Base-by-base conservation (phyloP, 30 jellyfish, hydroid and myxozoan species). In the Aurelia aurita complex sp. Pacific region DNA sequence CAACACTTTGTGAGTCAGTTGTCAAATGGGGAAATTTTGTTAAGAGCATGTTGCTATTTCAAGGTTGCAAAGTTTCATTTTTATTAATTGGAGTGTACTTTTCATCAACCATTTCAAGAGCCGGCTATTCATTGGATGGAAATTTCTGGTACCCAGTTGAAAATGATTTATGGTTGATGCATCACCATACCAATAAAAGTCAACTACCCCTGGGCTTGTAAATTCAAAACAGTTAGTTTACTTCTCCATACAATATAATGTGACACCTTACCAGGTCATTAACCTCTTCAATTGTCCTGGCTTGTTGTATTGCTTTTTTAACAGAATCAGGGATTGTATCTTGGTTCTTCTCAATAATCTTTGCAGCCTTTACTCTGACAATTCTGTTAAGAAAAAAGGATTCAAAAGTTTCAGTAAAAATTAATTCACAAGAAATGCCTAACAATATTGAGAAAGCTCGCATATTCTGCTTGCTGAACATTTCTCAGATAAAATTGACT, bases 241-340 rank as follows among this genome's bases (percentile, higher is more conserved):
- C 29, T 23, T 23, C 29, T 23, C 29, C 29, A 23, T 23, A 23
- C 33, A 17, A 61, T 2, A 0, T 15, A 18, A n/a, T 62, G 36
- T n/a, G 12, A 40, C 53, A 40, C n/a, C 91, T 32, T 73, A 90
- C 97, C 91, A 90, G 74, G 10, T 83, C 97, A 64, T 90, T 83
- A 5, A 90, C 77, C 35, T 90, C 97, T 11, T 90, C 94, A 29
- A 90, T 7, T 2, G 95, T 70, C 50, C 69, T 84, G 69, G 96
- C 97, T 51, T 65, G 83, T 8, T 15, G 51, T 53, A 90, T 52
- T 11, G 75, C 46, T 54, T 83, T 61, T 65, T 18, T 67, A 1
- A 67, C 70, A 16, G 67, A 71, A 14, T 60, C 19, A 2, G 96
- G 78, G 12, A 83, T 88, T 51, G 63, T 73, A 18, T 55, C 67